A percentile compares a stretch with the other conserved stretches of the same genome.
Evolutionary conservation across 2,797 vertebrate genomes (phyloP).

Genomic region (Pangasius sanitwongsei): DNA sequence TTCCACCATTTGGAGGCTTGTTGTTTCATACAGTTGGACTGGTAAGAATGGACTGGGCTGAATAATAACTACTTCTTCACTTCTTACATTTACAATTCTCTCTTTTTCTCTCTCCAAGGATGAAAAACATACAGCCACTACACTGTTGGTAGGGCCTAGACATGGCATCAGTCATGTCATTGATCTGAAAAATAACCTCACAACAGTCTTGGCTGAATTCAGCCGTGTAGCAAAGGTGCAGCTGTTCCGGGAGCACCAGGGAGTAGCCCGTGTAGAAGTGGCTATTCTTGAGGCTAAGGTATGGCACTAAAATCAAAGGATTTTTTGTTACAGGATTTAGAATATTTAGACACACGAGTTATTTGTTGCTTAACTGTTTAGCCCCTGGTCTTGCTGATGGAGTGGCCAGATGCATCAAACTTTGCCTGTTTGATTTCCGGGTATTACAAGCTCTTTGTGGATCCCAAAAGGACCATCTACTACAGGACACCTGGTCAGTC

Average conservation of each 20-base stretch:
- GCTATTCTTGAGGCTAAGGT: constrained; percentile 96
- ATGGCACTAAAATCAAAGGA: constrained; percentile 37
- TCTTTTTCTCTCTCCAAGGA: constrained; percentile 74
- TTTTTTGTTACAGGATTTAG: not conserved
- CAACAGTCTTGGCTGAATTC: constrained; percentile 95
- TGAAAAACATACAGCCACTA: constrained; percentile 94
- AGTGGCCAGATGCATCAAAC: constrained; percentile 98
- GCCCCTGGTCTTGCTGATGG: constrained; percentile 96
- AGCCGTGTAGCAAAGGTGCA: constrained; percentile 96
- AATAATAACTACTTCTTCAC: not conserved
- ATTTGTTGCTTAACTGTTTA: constrained; percentile 60
- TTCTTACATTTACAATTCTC: not conserved
- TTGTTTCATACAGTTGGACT: constrained; percentile 96
- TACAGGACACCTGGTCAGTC: constrained; percentile 87
- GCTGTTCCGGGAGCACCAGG: constrained; percentile 94
- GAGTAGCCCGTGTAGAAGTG: constrained; percentile 94
- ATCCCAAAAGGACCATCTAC: constrained; percentile 93
- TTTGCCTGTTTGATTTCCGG: constrained; percentile 96
- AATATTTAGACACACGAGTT: not conserved
- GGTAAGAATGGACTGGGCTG: constrained; percentile 74
- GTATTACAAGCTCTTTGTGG: constrained; percentile 96
- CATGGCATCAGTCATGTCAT: constrained; percentile 99
- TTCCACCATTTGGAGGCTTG: constrained; percentile 95
- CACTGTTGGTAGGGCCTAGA: constrained; percentile 91
- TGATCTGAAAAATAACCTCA: constrained; percentile 98